Base-by-base conservation (phyloP, 2,888 invertebrate species). In the Scaeva pyrastri region DNA sequence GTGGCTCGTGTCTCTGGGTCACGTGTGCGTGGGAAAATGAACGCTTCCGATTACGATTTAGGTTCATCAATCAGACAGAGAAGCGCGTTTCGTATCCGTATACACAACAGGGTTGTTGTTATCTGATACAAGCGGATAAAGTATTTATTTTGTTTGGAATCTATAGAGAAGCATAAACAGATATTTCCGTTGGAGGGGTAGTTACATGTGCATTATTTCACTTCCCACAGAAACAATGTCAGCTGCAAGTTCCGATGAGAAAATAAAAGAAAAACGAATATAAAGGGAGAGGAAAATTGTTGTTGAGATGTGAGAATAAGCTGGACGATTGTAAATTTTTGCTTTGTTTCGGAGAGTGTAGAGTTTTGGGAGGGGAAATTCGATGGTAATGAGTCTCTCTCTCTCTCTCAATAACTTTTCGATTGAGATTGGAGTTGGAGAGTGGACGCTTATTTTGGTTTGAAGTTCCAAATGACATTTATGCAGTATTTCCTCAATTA, bases 11-110 rank as follows among this genome's bases (percentile, higher is more conserved):
- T 72, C 81, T 76, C 56, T 52, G 70, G 55, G 72, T 73, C 85
- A 85, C 81, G 85, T 85, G 85, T 81, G 85, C 85, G 85, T 85
- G 85, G 85, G 85, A 85, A 85, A 68, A 58, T 66, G 72, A 76
- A 39, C 23, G 71, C 79, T 79, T 84, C 79, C 79, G 83, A 79
- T 70, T 78, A 64, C 55, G 52, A 72, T 78, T 72, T 26, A 31
- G 31, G 31, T 31, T 7, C 55, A 52, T 77, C 72, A 82, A 77
- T 73, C 77, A 68, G 68, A 60, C 76, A 66, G 76, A 56, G 64
- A 71, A 64, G 56, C 41, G 26, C 12, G 4, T n/a, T n/a, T n/a
- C n/a, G n/a, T n/a, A n/a, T n/a, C 58, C 64, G 48, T 62, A 16
- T 48, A 21, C 19, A 43, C 50, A 23, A 26, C 21, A n/a, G 6